These are phyloP conservation scores for Anoplius nigerrimus DNA, from an alignment of 2,888 invertebrate species.

Conservation along the genomic window DNA sequence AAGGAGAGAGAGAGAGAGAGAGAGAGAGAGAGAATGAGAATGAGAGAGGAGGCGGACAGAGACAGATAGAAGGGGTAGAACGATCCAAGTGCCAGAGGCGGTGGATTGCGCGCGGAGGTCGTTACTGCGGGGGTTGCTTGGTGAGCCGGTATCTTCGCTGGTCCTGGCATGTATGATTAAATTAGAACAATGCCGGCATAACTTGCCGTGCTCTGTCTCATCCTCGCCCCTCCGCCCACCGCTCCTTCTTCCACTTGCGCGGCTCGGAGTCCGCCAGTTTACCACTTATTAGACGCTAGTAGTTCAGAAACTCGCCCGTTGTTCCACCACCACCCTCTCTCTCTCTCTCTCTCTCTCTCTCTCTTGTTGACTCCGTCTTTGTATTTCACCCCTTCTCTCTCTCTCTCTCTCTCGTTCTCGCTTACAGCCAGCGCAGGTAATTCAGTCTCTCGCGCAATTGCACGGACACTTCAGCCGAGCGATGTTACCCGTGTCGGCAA, in stretches of 20 bases:
- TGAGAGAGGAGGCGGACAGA: background rate
- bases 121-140: constrained; percentile 42
- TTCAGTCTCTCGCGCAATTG: too few relatives aligned
- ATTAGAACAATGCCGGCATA: constrained; percentile 69
- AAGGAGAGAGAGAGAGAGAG: background rate
- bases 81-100: constrained; percentile 36
- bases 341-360: background rate
- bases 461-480: too few relatives aligned
- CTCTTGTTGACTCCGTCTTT: background rate
- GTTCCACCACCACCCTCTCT: background rate
- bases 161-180: constrained; percentile 66
- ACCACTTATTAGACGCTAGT: constrained; percentile 55
- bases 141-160: constrained; percentile 53
- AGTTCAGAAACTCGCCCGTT: constrained; percentile 49
- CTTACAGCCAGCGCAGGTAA: background rate
- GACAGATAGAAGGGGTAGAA: constrained; percentile 16
- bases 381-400: background rate
- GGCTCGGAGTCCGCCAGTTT: constrained; percentile 46
- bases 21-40: constrained; percentile 11
- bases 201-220: constrained; percentile 38
- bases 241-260: constrained; percentile 23
- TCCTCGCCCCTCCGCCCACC: constrained; percentile 30
- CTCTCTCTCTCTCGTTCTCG: background rate
- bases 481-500: too few relatives aligned
- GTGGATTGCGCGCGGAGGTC: constrained; percentile 38